Conservation (phyloP, 2,113 vertebrate genomes). For the Microtus pennsylvanicus region DNA sequence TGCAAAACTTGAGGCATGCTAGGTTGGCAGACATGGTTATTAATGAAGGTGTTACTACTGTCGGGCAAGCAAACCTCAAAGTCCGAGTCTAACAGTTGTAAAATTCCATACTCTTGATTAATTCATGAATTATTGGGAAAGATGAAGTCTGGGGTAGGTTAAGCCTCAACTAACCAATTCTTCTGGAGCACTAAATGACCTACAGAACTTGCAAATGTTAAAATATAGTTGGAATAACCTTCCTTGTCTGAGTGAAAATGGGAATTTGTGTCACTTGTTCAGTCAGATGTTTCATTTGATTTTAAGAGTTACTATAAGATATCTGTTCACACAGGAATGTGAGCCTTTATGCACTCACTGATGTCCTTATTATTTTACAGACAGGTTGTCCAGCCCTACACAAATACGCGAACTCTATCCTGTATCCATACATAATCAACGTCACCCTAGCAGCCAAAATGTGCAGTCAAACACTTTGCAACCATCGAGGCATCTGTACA, state of each 20-base stretch:
- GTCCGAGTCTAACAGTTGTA: neutral
- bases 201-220: neutral
- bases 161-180: neutral
- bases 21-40: neutral
- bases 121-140: conserved; percentile 21
- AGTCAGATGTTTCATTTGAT: neutral
- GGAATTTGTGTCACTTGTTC: neutral
- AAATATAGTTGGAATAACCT: conserved; percentile 66
- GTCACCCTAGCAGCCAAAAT: conserved; percentile 92
- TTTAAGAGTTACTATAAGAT: conserved; percentile 6
- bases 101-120: neutral
- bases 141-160: neutral
- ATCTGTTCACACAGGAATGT: neutral
- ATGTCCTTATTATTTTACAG: conserved; percentile 78
- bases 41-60: neutral
- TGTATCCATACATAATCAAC: conserved; percentile 93
- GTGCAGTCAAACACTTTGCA: conserved; percentile 90
- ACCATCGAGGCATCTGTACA: conserved; percentile 88
- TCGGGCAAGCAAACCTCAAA: neutral
- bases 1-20: neutral
- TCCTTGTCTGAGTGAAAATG: conserved; percentile 3
- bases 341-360: conserved; percentile 7
- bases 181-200: neutral
- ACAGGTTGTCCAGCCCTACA: conserved; percentile 85
- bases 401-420: conserved; percentile 82